Percentiles rank a stretch among this genome's conserved stretches.
phyloP scores from a whole-genome alignment of 1,140 invertebrate species.

The Macrotrachela quadricornifera region DNA sequence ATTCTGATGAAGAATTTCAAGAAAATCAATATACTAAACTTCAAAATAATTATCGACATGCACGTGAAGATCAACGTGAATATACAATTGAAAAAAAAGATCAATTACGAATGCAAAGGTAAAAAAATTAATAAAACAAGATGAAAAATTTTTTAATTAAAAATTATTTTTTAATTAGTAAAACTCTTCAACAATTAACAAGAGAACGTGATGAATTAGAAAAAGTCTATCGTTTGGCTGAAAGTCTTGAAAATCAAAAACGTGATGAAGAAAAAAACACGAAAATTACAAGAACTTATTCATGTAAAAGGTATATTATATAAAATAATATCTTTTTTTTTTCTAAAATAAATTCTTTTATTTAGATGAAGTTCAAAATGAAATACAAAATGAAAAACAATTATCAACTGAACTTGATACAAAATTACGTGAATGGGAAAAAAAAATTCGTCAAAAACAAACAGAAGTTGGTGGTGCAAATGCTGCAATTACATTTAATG shows the following conservation, averaged over 20 bases:
- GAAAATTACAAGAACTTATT: slow-evolving; percentile 19
- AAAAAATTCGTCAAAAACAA: slow-evolving; percentile 17
- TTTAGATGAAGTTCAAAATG: slow-evolving; percentile 18
- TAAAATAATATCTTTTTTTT: background rate
- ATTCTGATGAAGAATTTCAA: too few species aligned
- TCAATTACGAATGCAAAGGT: too few species aligned
- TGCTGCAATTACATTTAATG: slow-evolving; percentile 20
- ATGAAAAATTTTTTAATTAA: too few species aligned
- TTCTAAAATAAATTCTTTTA: slow-evolving; percentile 1
- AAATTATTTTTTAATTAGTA: too few species aligned
- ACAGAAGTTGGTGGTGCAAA: slow-evolving; percentile 24
- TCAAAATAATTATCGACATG: too few species aligned
- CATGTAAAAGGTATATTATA: slow-evolving; percentile 15
- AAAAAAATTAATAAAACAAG: too few species aligned
- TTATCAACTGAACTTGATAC: slow-evolving; percentile 18
- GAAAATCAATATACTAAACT: too few species aligned
- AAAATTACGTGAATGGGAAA: slow-evolving; percentile 15
- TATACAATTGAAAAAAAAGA: too few species aligned
- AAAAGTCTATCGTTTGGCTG: slow-evolving; percentile 22
- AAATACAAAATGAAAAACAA: slow-evolving; percentile 22
- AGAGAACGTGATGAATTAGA: slow-evolving; percentile 25
- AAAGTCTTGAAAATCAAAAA: slow-evolving; percentile 22
- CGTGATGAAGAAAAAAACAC: slow-evolving; percentile 22
- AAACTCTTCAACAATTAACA: slow-evolving; percentile 13
- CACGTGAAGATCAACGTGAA: too few species aligned